Evolutionary conservation across 1,140 invertebrate species (phyloP).

Genomic region (Cydia strobilella): DNA sequence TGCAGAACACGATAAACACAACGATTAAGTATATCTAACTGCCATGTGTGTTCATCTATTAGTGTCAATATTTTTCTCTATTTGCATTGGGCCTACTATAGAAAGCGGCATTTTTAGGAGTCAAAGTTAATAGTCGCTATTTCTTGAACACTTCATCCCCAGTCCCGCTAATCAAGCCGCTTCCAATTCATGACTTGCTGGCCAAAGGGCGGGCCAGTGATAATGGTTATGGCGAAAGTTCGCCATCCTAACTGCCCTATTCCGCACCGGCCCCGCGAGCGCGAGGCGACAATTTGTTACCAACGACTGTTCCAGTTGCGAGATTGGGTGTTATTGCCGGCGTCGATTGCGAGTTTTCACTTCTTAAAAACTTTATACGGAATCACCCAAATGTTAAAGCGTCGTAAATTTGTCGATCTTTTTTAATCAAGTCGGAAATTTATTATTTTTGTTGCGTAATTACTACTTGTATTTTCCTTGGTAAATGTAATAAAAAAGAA

Average conservation of each 20-base stretch:
- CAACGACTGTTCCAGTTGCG: constrained; percentile 52
- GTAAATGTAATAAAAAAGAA: background rate
- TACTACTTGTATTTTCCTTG: background rate
- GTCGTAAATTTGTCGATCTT: constrained; percentile 27
- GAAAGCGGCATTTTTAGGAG: too few species aligned
- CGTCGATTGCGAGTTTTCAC: constrained; percentile 55
- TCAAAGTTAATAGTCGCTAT: background rate
- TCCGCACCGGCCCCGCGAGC: constrained; percentile 41
- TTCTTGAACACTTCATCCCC: background rate
- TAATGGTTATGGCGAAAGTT: constrained; percentile 76
- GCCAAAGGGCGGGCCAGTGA: constrained; percentile 62
- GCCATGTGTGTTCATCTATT: too few species aligned
- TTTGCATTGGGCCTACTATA: too few species aligned
- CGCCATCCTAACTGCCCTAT: constrained; percentile 58
- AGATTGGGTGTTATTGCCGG: constrained; percentile 59
- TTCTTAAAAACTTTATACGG: constrained; percentile 38
- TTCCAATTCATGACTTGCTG: constrained; percentile 16
- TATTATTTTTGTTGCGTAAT: constrained; percentile 2
- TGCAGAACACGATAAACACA: too few species aligned
- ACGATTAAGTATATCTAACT: too few species aligned
- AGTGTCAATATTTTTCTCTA: too few species aligned
- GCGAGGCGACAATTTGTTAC: constrained; percentile 58
- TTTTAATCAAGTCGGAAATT: constrained; percentile 1
- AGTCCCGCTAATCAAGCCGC: constrained; percentile 39
- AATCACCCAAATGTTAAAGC: constrained; percentile 17